These are phyloP conservation scores for Agelaius phoeniceus DNA, from an alignment of 2,113 vertebrate genomes.

Conservation along the genomic window DNA sequence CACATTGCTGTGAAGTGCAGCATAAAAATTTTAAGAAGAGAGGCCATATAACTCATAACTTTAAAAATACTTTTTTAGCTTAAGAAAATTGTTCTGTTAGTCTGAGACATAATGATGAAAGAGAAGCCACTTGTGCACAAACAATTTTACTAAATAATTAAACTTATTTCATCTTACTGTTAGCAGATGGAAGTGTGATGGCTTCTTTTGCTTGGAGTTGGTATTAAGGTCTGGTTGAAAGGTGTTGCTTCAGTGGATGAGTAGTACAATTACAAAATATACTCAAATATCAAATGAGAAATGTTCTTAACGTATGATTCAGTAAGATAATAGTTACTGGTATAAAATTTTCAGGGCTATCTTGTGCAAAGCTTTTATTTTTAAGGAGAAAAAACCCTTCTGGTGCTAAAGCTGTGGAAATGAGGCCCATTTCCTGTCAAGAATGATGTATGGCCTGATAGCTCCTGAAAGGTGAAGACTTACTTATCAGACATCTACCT, in stretches of 20 bases:
- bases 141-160: neutral
- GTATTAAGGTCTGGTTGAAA: slow-evolving; percentile 34
- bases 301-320: slow-evolving; percentile 31
- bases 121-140: neutral
- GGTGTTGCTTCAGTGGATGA: slow-evolving; percentile 24
- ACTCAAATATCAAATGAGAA: slow-evolving; percentile 22
- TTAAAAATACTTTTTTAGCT: neutral
- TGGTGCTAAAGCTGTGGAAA: slow-evolving; percentile 44
- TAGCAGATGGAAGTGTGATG: neutral
- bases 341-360: slow-evolving; percentile 58
- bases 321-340: slow-evolving; percentile 17
- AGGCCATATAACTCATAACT: neutral
- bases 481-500: slow-evolving; percentile 54
- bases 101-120: neutral
- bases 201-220: neutral
- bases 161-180: neutral
- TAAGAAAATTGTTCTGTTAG: neutral
- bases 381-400: slow-evolving; percentile 54
- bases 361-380: slow-evolving; percentile 54
- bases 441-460: slow-evolving; percentile 69
- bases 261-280: slow-evolving; percentile 32
- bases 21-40: neutral
- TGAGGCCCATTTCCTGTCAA: slow-evolving; percentile 43
- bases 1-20: neutral
- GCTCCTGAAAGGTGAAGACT: slow-evolving; percentile 62